Evolutionary conservation across 2,888 invertebrate genomes (phyloP).

Genomic region (Drosophila acutilabella): DNA sequence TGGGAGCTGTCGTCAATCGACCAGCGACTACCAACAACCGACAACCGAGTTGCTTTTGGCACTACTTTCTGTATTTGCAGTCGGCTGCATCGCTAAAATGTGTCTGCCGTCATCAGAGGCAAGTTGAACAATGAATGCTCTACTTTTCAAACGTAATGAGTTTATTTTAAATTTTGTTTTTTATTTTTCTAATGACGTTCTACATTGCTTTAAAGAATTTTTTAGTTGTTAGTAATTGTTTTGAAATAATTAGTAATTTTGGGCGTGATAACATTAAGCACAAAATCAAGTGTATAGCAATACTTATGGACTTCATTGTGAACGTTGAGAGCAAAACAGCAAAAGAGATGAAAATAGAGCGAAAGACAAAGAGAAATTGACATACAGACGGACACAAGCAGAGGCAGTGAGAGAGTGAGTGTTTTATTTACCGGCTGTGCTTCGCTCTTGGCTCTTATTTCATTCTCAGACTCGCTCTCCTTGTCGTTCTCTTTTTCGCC

Average conservation of each 20-base stretch:
- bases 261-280: neutral
- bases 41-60: conserved; percentile 30
- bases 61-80: conserved; percentile 57
- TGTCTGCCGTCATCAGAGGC: neutral
- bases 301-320: neutral
- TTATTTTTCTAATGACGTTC: too few relatives aligned
- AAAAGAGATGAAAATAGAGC: conserved; percentile 28
- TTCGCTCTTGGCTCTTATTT: neutral
- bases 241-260: neutral
- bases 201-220: too few relatives aligned
- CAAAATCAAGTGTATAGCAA: neutral
- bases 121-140: conserved; percentile 27
- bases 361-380: neutral
- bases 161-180: neutral
- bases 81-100: conserved; percentile 52
- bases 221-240: neutral
- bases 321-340: conserved; percentile 16
- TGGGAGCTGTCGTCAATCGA: conserved; percentile 9
- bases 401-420: neutral
- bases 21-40: conserved; percentile 8
- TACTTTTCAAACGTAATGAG: conserved; percentile 6
- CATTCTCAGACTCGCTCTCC: conserved; percentile 4
- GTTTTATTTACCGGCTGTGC: conserved; percentile 19
- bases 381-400: neutral
- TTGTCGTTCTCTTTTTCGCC: conserved; percentile 16